phyloP scores from a whole-genome alignment of 2,888 invertebrate genomes.

The Chydorus sphaericus region DNA sequence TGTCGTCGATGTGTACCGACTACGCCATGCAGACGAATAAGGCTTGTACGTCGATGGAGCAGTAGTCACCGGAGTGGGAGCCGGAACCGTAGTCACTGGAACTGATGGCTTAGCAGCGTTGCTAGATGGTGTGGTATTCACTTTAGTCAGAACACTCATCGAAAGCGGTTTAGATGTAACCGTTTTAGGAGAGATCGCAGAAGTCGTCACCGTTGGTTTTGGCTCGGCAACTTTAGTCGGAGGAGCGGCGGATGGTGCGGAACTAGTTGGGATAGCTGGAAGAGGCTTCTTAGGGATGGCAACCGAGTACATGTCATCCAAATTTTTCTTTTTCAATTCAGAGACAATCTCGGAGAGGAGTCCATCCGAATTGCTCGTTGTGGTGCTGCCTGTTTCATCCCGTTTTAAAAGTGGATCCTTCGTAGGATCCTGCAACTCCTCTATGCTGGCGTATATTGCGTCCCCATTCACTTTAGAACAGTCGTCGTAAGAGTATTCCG shows the following conservation, averaged over 20 bases:
- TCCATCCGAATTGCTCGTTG: slow-evolving; percentile 49
- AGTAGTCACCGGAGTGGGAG: slow-evolving; percentile 19
- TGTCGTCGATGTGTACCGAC: slow-evolving; percentile 34
- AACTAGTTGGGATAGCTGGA: background rate
- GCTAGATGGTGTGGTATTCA: background rate
- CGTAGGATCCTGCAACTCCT: background rate
- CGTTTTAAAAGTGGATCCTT: background rate
- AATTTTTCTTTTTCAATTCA: slow-evolving; percentile 71
- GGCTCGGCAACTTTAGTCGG: background rate
- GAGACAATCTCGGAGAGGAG: slow-evolving; percentile 71
- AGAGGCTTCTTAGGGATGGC: background rate
- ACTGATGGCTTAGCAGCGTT: slow-evolving; percentile 12
- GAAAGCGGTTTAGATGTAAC: background rate
- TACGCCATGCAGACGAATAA: slow-evolving; percentile 34
- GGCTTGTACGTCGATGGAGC: slow-evolving; percentile 24
- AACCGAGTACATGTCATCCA: slow-evolving; percentile 66
- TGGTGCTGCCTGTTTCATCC: slow-evolving; percentile 31
- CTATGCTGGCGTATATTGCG: slow-evolving; percentile 13
- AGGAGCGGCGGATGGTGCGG: background rate
- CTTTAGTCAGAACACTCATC: too few relatives aligned
- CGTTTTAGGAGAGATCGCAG: background rate
- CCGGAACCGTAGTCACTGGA: slow-evolving; percentile 18
- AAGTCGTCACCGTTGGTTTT: background rate
- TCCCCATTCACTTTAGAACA: slow-evolving; percentile 32
- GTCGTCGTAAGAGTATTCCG: slow-evolving; percentile 52